Evolutionary conservation across 2,113 vertebrate species (phyloP), one percentile per base, ranked within the genome.

Genomic region (Natator depressus): DNA sequence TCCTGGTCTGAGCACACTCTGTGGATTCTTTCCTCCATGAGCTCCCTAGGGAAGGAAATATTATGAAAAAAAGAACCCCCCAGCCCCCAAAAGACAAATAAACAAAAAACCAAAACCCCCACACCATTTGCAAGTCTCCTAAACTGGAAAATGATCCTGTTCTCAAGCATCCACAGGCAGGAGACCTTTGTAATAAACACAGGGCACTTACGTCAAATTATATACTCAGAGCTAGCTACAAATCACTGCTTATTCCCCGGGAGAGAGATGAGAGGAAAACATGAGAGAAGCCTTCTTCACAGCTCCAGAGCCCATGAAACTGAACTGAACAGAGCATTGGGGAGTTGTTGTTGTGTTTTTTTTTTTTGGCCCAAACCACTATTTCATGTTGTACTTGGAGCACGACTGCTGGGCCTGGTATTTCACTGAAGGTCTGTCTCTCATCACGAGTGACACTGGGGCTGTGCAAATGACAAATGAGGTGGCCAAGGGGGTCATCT

Each of bases 21-120:
- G 91, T 90, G 94, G 94, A 31, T 89, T 31, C 75, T 95, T 94
- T 95, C 94, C 96, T 94, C 97, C 97, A 97, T 90, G 94, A 97
- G 94, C 53, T 81, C 94, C 93, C 92, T 91, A 89, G 80, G 87
- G 93, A 95, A 96, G 87, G 96, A 38, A 38, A 38, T 10, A 93
- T 92, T 91, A 92, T 92, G 94, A 96, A 96, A 93, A 53, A 97
- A 97, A 97, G 91, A 87, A 93, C 91, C 78, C 55, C 91, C 89
- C 91, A 93, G 90, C 90, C 94, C 92, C 78, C 62, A 6, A 1
- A 84, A 90, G 42, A 91, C 88, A 95, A 94, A 94, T 82, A 96
- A 96, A 93, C 89, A 94, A 90, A 65, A 94, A 93, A 53, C 50
- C 49, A 49, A 49, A 95, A 54, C 2, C 81, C 10, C 29, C 4